Conservation (phyloP, 2,113 vertebrate species). For the Aepyceros melampus region DNA sequence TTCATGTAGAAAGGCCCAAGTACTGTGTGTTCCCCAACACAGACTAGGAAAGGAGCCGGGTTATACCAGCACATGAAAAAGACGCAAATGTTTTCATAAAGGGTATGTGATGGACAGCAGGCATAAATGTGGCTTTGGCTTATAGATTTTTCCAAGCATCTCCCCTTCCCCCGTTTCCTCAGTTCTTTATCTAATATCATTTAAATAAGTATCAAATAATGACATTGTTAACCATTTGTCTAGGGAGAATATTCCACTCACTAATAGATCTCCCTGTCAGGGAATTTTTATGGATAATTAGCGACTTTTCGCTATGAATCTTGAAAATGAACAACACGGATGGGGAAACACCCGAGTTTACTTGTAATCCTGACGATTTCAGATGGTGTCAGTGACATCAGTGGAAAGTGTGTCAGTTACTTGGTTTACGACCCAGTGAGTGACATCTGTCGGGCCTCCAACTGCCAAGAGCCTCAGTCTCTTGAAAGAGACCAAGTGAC, state of each 20-base stretch:
- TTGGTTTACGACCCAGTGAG: not conserved
- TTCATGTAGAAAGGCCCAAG: not conserved
- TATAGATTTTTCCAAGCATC: not conserved
- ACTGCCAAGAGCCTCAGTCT: not conserved
- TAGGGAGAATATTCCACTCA: not conserved
- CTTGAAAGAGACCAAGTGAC: not conserved
- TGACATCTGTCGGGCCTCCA: not conserved
- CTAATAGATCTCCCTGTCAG: not conserved
- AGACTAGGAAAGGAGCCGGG: not conserved
- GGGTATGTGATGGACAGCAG: not conserved
- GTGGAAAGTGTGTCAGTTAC: no score
- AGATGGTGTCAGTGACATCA: fast-evolving
- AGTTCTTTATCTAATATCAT: not conserved
- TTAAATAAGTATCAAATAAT: not conserved
- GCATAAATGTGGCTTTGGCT: fast-evolving
- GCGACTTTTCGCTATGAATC: not conserved
- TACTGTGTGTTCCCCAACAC: not conserved
- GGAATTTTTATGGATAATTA: not conserved
- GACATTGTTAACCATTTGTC: not conserved
- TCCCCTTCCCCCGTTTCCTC: not conserved
- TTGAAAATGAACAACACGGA: not conserved
- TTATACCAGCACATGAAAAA: not conserved
- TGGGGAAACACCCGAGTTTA: not conserved
- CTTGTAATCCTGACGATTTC: not conserved
- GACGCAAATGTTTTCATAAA: not conserved